These are phyloP conservation scores for Gryllus bimaculatus DNA, from an alignment of 1,140 invertebrate species.

Conservation along the genomic window DNA sequence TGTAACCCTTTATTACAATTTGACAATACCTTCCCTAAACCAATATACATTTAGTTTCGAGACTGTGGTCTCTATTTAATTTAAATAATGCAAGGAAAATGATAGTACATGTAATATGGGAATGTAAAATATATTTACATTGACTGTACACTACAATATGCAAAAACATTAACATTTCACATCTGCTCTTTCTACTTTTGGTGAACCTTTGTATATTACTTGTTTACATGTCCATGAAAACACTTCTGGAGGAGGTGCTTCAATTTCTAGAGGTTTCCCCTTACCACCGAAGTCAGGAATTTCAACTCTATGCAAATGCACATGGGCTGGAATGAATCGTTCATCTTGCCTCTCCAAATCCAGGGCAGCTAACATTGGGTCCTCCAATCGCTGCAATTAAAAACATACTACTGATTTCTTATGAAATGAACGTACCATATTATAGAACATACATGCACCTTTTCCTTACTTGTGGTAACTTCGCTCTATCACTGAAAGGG, in stretches of 20 bases:
- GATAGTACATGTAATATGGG: too few species aligned
- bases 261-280: constrained; percentile 27
- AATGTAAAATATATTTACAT: background rate
- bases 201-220: constrained; percentile 24
- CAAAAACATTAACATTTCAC: background rate
- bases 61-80: too few species aligned
- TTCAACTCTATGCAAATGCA: constrained; percentile 31
- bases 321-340: constrained; percentile 35
- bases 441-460: background rate
- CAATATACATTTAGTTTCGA: too few species aligned
- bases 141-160: background rate
- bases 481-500: constrained; percentile 28
- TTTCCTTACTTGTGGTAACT: constrained; percentile 25
- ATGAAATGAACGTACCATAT: background rate
- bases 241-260: constrained; percentile 31
- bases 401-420: background rate
- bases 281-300: constrained; percentile 26
- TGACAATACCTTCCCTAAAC: too few species aligned
- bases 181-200: constrained; percentile 9
- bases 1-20: too few species aligned
- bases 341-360: constrained; percentile 20
- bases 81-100: too few species aligned
- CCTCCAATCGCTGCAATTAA: constrained; percentile 22
- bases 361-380: background rate
- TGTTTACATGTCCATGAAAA: constrained; percentile 35